Conservation (phyloP, 2,888 invertebrate genomes). For the Carabus problematicus region DNA sequence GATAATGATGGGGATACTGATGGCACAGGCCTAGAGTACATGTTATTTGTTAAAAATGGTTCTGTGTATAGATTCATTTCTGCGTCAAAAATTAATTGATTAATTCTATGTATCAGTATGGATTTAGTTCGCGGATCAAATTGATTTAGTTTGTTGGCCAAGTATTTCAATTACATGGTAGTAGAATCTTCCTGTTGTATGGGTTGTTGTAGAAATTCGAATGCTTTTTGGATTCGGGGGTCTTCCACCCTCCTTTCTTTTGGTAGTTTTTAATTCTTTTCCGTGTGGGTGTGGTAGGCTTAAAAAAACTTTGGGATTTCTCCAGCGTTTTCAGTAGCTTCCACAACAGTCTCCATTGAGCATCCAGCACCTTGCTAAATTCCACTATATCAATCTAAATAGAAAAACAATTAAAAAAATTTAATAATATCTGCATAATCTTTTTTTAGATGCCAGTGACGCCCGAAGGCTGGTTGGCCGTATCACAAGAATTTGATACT, state of each 20-base stretch:
- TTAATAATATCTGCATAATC: neutral
- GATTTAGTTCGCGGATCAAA: neutral
- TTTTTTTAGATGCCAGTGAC: neutral
- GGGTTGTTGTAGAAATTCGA: neutral
- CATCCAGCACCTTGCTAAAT: neutral
- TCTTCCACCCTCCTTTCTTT: neutral
- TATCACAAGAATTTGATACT: neutral
- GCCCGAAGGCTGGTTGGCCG: neutral
- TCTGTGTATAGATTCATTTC: neutral
- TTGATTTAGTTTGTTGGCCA: neutral
- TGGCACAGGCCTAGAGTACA: no score
- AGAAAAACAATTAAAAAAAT: neutral
- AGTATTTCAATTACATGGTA: neutral
- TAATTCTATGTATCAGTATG: neutral
- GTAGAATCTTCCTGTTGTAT: neutral
- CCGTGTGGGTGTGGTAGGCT: neutral
- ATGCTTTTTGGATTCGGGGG: no score
- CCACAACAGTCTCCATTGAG: no score
- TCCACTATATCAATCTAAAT: neutral
- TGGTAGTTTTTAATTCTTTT: neutral
- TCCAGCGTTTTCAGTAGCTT: neutral
- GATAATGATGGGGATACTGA: no score
- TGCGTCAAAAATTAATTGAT: neutral
- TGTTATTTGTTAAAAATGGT: no score
- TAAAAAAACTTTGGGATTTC: neutral